These are phyloP conservation scores for Lophochroa leadbeateri DNA, from an alignment of 2,113 vertebrate species.

Conservation along the genomic window DNA sequence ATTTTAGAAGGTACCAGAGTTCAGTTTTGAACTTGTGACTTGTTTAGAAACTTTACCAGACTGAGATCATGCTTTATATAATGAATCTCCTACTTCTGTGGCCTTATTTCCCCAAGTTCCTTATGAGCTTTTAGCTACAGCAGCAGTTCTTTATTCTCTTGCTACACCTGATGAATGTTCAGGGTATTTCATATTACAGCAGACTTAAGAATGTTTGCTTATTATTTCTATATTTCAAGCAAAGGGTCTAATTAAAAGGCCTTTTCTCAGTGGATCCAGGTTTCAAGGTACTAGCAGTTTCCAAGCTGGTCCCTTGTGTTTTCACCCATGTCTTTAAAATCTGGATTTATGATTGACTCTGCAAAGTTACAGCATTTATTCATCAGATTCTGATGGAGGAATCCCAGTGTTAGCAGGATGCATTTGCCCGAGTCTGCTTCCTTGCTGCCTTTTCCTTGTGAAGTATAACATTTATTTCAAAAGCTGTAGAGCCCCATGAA, in stretches of 20 bases:
- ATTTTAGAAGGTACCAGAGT: not conserved
- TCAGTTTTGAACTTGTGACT: not conserved
- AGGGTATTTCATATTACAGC: not conserved
- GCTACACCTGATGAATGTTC: not conserved
- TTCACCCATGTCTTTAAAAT: not conserved
- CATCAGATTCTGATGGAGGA: not conserved
- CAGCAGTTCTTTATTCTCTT: not conserved
- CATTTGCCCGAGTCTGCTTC: not conserved
- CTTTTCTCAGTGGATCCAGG: not conserved
- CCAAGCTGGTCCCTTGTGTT: not conserved
- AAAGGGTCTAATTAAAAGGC: not conserved
- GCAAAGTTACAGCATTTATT: not conserved
- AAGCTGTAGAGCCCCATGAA: not conserved
- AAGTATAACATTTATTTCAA: not conserved
- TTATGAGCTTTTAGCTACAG: not conserved
- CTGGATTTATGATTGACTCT: not conserved
- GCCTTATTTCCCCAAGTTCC: not conserved
- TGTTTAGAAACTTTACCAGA: not conserved
- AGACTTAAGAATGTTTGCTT: not conserved
- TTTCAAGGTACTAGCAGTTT: not conserved
- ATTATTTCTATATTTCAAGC: not conserved
- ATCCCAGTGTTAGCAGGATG: not conserved
- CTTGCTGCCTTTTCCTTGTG: not conserved
- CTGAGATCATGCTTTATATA: not conserved
- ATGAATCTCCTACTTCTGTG: not conserved